Percentiles rank a stretch among this genome's conserved stretches.
These are phyloP conservation scores for Pseudochirops cupreus DNA, from an alignment of 2,797 vertebrate genomes.

Conservation along the genomic window DNA sequence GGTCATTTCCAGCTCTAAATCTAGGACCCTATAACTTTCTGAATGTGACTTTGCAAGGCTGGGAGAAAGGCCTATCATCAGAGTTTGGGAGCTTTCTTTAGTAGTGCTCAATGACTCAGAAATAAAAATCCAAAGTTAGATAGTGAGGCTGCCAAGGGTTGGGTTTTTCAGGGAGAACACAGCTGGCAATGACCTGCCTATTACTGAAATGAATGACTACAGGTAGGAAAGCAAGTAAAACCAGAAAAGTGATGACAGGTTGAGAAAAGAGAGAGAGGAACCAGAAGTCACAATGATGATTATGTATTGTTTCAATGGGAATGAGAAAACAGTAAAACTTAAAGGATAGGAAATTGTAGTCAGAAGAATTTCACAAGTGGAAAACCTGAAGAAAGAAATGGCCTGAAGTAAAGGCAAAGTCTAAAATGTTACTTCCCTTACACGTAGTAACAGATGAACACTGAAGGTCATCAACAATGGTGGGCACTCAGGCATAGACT, in stretches of 20 bases:
- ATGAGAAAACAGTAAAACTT: background rate
- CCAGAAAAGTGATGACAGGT: background rate
- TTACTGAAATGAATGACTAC: too few species aligned
- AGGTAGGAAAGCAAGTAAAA: background rate
- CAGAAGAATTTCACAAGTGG: background rate
- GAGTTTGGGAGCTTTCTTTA: background rate
- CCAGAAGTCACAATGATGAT: background rate
- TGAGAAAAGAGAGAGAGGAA: background rate
- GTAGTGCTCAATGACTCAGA: too few species aligned
- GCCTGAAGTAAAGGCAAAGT: background rate
- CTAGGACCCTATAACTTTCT: background rate
- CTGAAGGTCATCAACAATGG: background rate
- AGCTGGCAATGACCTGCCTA: too few species aligned
- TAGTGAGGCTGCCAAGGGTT: too few species aligned
- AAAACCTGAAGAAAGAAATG: conserved; percentile 7
- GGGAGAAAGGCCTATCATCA: background rate
- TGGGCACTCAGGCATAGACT: background rate
- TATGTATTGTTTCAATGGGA: background rate
- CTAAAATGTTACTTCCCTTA: background rate
- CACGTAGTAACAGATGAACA: background rate
- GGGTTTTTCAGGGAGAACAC: too few species aligned
- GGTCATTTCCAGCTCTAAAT: background rate
- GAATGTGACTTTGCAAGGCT: background rate
- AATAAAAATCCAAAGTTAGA: too few species aligned
- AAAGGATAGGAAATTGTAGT: background rate